These are phyloP conservation scores for Psettodes erumei DNA, from an alignment of 2,113 vertebrate genomes.

Conservation along the genomic window DNA sequence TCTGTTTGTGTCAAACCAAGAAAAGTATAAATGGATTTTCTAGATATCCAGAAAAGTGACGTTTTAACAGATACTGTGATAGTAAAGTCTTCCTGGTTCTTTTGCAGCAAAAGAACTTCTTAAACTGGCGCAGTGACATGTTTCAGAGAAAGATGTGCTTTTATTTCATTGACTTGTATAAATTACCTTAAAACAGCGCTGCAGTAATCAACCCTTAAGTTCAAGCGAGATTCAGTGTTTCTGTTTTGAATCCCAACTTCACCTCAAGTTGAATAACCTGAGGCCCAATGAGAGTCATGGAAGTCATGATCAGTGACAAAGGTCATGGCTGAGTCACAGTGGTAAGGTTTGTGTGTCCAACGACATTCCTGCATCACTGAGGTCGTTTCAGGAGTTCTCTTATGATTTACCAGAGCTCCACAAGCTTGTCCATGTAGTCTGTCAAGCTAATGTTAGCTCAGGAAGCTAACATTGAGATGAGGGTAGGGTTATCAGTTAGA, in stretches of 20 bases:
- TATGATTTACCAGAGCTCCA: neutral
- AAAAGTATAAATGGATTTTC: neutral
- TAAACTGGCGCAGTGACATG: neutral
- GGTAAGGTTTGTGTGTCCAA: constrained; percentile 5
- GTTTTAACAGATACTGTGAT: neutral
- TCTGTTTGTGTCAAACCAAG: constrained; percentile 15
- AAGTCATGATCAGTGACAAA: neutral
- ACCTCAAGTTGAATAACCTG: neutral
- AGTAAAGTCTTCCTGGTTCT: neutral
- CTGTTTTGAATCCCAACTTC: neutral
- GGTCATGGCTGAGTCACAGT: neutral
- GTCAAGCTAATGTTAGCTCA: constrained; percentile 2
- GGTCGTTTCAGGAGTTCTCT: too few species aligned
- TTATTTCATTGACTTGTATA: neutral
- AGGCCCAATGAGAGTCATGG: neutral
- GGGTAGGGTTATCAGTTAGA: neutral
- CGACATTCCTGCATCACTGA: too few species aligned
- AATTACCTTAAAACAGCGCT: neutral
- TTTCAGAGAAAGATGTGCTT: neutral
- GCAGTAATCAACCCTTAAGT: neutral
- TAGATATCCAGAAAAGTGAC: neutral
- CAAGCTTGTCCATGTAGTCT: neutral
- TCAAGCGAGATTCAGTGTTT: neutral
- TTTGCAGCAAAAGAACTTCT: neutral
- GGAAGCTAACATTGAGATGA: constrained; percentile 11